Base-by-base conservation (phyloP, 2,888 invertebrate species). In the Choristoneura rosaceana region DNA sequence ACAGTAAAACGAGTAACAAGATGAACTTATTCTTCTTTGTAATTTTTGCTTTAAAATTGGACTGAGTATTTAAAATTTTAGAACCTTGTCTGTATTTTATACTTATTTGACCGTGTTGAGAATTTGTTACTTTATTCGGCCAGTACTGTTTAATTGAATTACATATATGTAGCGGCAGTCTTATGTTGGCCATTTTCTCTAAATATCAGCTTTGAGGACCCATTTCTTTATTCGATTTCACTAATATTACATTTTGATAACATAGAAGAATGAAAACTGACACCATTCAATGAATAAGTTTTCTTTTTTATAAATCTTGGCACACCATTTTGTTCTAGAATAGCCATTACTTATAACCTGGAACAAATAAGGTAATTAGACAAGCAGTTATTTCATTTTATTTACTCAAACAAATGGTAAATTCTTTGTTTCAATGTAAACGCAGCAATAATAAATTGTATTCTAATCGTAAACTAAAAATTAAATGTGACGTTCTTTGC, bases 121-220 rank as follows among this genome's bases (percentile, higher is more conserved):
- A 74, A 68, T 69, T 80, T 70, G 74, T 77, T 76, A 78, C 78
- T 80, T 84, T 79, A 50, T 81, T 78, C 68, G 79, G 74, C 77
- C 83, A 83, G 80, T 90, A 92, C 80, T 93, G 92, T 85, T 94
- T 93, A 85, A 94, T 92, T 79, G 93, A 93, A 84, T 94, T 94
- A 85, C 91, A 92, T 81, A 93, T 88, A 80, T 93, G 92, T 85
- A 93, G 85, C 84, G 93, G 90, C 87, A 93, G 85, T 89, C 88
- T 88, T 75, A 90, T 84, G 84, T 86, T 83, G 80, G 93, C 94
- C 94, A 94, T 94, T 87, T 90, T 93, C 86, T 84, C 87, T 83
- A 81, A 84, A 90, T 90, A 92, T 94, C 93, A 94, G 92, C 93
- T 93, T 81, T 87, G 87, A 80, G 85, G 80, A 89, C 84, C 89